Evolutionary conservation across 2,888 invertebrate species (phyloP), one percentile per base, ranked within the genome.

Genomic region (Drosophila paucipuncta): DNA sequence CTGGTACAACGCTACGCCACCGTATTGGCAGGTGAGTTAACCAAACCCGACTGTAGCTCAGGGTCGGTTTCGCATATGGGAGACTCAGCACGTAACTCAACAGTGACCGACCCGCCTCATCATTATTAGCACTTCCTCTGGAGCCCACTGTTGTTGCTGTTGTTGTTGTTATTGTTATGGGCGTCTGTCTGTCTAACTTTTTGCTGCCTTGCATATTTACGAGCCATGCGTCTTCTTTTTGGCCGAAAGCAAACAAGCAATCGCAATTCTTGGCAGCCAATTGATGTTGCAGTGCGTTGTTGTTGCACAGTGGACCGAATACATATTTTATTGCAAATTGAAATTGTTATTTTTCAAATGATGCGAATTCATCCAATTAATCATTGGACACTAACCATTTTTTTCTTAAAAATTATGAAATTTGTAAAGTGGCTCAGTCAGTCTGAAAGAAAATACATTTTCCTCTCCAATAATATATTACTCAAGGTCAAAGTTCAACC

Each of bases 131-230:
- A 91, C 84, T 90, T 90, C 90, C 90, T 87, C 86, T 87, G 73
- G 69, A 66, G 55, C 50, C 37, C 25, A 35, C 68, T 43, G 50
- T 61, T 22, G 54, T 33, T 52, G 28, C 37, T 52, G 54, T 33
- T 47, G 55, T 33, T 47, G 55, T 39, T 69, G 50, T 74, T 65
- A 50, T 57, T 68, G 66, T 50, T 77, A 63, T 72, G 83, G 83
- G 82, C 81, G 84, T 89, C 82, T 85, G 88, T 87, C 83, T 83
- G 84, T 82, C 80, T 76, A 85, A 86, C 60, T 84, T 89, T 81
- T 87, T 87, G 90, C 73, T 91, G 69, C 84, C 83, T 89, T 78
- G 85, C 87, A 87, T 88, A 82, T 90, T 90, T 90, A 91, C 87
- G 90, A 86, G 72, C 76, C 82, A 84, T 89, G 86, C 81, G 89